These are phyloP conservation scores for Chlorospingus semifuscus DNA, from an alignment of 2,797 vertebrate species.

Conservation along the genomic window DNA sequence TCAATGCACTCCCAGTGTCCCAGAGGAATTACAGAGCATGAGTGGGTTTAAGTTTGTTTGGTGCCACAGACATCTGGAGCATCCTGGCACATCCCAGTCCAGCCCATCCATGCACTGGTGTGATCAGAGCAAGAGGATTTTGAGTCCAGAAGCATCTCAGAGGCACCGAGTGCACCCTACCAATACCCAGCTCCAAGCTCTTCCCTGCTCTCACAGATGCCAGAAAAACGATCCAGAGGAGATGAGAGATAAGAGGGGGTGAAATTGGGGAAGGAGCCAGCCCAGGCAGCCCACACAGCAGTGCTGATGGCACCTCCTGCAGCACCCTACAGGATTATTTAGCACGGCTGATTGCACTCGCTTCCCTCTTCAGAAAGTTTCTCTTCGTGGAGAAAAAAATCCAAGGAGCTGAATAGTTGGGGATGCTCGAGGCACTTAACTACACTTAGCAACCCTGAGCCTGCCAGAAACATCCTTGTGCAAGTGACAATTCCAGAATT, in stretches of 20 bases:
- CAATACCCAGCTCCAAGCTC: background rate
- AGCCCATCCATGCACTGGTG: rapidly evolving
- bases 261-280: background rate
- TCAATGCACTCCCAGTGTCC: rapidly evolving
- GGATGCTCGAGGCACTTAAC: conserved; percentile 60
- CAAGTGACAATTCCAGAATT: conserved; percentile 49
- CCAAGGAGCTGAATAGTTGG: background rate
- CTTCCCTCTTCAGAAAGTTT: conserved; percentile 39
- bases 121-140: background rate
- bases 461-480: conserved; percentile 47
- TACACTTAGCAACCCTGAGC: conserved; percentile 56
- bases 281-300: background rate
- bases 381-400: background rate
- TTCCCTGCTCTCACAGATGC: background rate
- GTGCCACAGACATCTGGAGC: background rate
- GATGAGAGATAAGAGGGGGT: background rate
- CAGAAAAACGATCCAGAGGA: background rate
- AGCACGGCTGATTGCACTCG: background rate
- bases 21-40: rapidly evolving
- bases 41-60: rapidly evolving
- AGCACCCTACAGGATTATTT: background rate
- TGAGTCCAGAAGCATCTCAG: background rate
- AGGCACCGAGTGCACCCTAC: too few species aligned
- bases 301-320: background rate
- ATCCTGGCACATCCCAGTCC: background rate